Percentiles rank a stretch among this genome's conserved stretches.
These are phyloP conservation scores for Pseudoatta argentina DNA, from an alignment of 1,140 invertebrate species.

Conservation along the genomic window DNA sequence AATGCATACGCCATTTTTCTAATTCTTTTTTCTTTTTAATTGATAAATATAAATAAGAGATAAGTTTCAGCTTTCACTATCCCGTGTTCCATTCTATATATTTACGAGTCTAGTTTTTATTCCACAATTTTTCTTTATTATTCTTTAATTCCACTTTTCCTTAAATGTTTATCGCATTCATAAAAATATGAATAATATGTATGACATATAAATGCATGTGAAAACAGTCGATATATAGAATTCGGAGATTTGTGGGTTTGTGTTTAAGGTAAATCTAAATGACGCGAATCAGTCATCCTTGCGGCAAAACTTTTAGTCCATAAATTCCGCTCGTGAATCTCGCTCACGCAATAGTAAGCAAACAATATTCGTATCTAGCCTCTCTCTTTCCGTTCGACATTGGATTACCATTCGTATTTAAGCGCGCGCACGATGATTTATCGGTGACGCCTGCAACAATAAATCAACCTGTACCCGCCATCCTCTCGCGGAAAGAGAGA, in stretches of 20 bases:
- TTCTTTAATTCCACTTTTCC: neutral
- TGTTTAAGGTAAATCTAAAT: neutral
- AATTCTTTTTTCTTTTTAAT: neutral
- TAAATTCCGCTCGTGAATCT: slow-evolving; percentile 34
- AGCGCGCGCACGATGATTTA: slow-evolving; percentile 41
- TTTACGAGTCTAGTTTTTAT: neutral
- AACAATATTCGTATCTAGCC: slow-evolving; percentile 39
- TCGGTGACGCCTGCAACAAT: slow-evolving; percentile 21
- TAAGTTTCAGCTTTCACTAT: neutral
- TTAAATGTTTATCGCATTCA: neutral
- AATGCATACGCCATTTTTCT: neutral
- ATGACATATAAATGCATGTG: neutral
- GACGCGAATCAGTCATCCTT: neutral
- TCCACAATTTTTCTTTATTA: neutral
- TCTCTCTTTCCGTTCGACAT: slow-evolving; percentile 50
- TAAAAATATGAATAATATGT: neutral
- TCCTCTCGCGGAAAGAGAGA: neutral
- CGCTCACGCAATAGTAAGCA: slow-evolving; percentile 26
- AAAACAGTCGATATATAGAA: neutral
- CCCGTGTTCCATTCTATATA: neutral
- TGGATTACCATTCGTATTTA: slow-evolving; percentile 30
- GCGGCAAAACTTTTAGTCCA: neutral
- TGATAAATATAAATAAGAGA: neutral
- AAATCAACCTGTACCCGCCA: slow-evolving; percentile 20
- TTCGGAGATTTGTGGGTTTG: neutral